Percentiles rank a stretch among this genome's conserved stretches.
phyloP scores from a whole-genome alignment of 2,888 invertebrate genomes.

The Auanema freiburgensis region DNA sequence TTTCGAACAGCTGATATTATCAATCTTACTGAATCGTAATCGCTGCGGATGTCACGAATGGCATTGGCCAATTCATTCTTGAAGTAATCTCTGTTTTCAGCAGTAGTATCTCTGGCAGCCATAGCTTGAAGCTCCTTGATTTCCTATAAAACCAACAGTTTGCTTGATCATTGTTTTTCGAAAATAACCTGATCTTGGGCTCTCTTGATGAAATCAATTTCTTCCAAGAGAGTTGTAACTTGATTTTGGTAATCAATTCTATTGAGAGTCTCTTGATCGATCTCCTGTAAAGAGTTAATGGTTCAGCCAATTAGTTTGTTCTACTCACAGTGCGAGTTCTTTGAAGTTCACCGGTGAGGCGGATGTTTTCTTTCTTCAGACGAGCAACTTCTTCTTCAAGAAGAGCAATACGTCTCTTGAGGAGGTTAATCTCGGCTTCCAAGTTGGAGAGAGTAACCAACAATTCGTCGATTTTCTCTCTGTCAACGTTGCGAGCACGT shows the following conservation, averaged over 20 bases:
- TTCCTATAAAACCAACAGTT: conserved; percentile 61
- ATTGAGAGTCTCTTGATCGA: conserved; percentile 68
- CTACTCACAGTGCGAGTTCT: conserved; percentile 27
- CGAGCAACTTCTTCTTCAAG: conserved; percentile 64
- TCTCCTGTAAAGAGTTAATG: conserved; percentile 62
- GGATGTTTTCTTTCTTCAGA: conserved; percentile 66
- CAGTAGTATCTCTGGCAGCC: conserved; percentile 68
- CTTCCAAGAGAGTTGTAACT: conserved; percentile 68
- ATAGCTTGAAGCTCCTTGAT: conserved; percentile 68
- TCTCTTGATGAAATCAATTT: conserved; percentile 68
- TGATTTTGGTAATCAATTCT: conserved; percentile 69
- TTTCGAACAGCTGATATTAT: neutral
- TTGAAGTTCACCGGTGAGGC: conserved; percentile 46
- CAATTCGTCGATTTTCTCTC: conserved; percentile 66
- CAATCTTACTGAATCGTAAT: conserved; percentile 66
- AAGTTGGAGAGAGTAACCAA: conserved; percentile 67
- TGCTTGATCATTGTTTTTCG: neutral
- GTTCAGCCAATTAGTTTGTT: too few relatives aligned
- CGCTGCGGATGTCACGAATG: conserved; percentile 68
- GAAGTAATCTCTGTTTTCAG: conserved; percentile 70
- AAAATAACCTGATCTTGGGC: conserved; percentile 64
- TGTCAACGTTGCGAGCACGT: conserved; percentile 55
- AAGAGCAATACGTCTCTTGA: conserved; percentile 60
- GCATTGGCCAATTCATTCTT: conserved; percentile 69
- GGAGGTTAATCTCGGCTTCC: conserved; percentile 67